These are phyloP conservation scores for Steinernema carpocapsae DNA, from an alignment of 2,888 invertebrate species.

Conservation along the genomic window DNA sequence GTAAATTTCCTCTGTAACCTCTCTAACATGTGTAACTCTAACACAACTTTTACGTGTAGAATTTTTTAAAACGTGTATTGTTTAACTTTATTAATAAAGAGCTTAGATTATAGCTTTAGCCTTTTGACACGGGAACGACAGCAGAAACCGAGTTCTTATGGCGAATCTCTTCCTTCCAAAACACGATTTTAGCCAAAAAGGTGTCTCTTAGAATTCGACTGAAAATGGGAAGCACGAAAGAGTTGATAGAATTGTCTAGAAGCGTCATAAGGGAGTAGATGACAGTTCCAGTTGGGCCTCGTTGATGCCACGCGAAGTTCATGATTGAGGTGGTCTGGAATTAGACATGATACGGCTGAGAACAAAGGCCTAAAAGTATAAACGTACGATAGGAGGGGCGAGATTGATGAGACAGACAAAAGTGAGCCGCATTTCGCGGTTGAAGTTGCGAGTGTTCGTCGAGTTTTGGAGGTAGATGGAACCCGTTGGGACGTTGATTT, in stretches of 20 bases:
- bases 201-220: conserved; percentile 2
- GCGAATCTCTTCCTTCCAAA: neutral
- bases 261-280: conserved; percentile 4
- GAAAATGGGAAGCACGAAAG: conserved; percentile 6
- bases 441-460: neutral
- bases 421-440: neutral
- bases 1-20: conserved; percentile 7
- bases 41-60: too few relatives aligned
- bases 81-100: too few relatives aligned
- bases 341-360: neutral
- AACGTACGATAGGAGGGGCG: neutral
- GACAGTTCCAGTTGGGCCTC: neutral
- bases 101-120: too few relatives aligned
- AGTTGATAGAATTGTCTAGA: conserved; percentile 26
- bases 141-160: too few relatives aligned
- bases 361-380: neutral
- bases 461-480: neutral
- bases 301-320: neutral
- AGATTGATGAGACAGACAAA: conserved; percentile 23
- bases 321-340: neutral
- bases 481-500: neutral
- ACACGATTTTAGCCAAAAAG: neutral
- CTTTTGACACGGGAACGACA: too few relatives aligned
- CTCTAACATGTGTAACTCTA: too few relatives aligned
- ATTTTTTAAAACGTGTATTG: too few relatives aligned